Conservation (phyloP, 92 coral and sea anemone genomes). For the Porites divaricata region DNA sequence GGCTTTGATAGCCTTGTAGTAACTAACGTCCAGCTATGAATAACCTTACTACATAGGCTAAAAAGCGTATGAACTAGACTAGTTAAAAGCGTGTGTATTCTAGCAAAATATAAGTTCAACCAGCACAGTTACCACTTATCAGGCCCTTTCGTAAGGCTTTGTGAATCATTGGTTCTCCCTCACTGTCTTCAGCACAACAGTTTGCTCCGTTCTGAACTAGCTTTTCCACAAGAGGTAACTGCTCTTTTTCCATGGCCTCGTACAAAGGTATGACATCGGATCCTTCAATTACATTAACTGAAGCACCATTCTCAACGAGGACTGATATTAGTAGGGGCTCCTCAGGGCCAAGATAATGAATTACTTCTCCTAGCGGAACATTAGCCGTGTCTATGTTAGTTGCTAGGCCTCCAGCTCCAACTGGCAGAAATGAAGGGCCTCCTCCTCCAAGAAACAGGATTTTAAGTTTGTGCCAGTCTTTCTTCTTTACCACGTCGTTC, state of each 20-base stretch:
- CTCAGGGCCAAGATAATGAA: conserved; percentile 29
- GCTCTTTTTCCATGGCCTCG: conserved; percentile 42
- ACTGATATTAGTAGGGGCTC: conserved; percentile 45
- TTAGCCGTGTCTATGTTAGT: conserved; percentile 42
- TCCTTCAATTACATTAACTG: conserved; percentile 64
- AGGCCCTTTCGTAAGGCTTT: conserved; percentile 67
- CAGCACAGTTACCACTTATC: background rate
- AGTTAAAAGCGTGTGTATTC: too few relatives aligned
- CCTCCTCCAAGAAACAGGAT: conserved; percentile 67
- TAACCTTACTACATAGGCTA: too few relatives aligned
- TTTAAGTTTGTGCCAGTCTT: conserved; percentile 73
- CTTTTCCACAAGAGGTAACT: conserved; percentile 58
- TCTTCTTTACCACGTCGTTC: conserved; percentile 41
- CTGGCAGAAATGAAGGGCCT: conserved; percentile 55
- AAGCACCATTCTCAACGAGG: conserved; percentile 77
- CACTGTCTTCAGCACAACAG: conserved; percentile 53
- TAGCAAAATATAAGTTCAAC: background rate
- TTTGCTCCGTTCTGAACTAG: conserved; percentile 75
- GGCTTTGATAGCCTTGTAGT: too few relatives aligned
- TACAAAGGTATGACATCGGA: conserved; percentile 65
- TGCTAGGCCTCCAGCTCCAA: conserved; percentile 83
- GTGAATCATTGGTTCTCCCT: conserved; percentile 69
- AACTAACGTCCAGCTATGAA: too few relatives aligned
- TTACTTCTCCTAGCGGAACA: conserved; percentile 78
- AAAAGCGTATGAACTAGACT: too few relatives aligned